Percentiles rank a stretch among this genome's conserved stretches.
Conservation (phyloP, 2,797 vertebrate species). For the Clamator glandarius region DNA sequence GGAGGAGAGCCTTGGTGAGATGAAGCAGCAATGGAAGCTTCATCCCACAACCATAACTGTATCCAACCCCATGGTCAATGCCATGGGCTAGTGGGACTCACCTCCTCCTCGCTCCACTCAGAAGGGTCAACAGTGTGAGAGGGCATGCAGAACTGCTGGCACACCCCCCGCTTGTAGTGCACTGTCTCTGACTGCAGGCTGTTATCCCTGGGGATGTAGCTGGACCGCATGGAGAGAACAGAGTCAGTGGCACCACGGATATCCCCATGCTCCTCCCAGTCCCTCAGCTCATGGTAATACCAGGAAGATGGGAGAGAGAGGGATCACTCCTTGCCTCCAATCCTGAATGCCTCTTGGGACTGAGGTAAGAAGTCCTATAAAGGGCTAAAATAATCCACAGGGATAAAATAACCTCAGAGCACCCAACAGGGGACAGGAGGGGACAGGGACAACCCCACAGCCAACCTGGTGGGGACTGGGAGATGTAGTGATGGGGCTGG, state of each 20-base stretch:
- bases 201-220: constrained; percentile 92
- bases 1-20: not conserved
- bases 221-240: constrained; percentile 42
- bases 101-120: constrained; percentile 97
- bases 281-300: not conserved
- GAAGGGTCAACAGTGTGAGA: constrained; percentile 96
- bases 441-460: not conserved
- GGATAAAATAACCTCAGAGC: not conserved
- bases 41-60: rapidly evolving
- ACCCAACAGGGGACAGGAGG: not conserved
- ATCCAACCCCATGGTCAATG: rapidly evolving
- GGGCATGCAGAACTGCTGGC: constrained; percentile 96
- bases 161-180: constrained; percentile 93
- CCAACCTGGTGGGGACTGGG: not conserved
- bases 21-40: not conserved
- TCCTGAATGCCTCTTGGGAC: not conserved
- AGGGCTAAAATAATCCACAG: not conserved
- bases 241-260: not conserved
- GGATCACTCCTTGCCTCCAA: not conserved
- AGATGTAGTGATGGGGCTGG: not conserved
- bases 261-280: not conserved
- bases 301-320: not conserved
- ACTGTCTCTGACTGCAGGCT: constrained; percentile 95
- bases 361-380: not conserved
- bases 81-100: not conserved